Evolutionary conservation across 2,797 vertebrate species (phyloP).

Genomic region (Myotis findleyi): DNA sequence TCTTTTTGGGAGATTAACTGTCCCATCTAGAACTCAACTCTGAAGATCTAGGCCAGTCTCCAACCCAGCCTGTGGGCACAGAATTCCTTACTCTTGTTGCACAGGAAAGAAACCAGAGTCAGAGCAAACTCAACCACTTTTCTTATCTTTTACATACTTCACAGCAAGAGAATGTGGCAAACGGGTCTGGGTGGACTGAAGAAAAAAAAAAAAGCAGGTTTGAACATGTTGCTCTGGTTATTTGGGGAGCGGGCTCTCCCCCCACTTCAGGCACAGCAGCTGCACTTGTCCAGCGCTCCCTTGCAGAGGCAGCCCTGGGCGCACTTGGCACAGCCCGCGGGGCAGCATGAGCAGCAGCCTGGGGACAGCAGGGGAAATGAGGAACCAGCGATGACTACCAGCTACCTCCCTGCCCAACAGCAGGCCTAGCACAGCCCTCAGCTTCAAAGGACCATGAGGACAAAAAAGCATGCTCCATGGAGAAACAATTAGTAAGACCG

Average conservation of each 20-base stretch:
- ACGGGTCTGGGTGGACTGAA: background rate
- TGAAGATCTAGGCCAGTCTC: background rate
- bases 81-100: background rate
- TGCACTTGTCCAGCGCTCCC: background rate
- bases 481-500: background rate
- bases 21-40: background rate
- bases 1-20: background rate
- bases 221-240: background rate
- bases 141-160: background rate
- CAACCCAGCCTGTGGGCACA: no score
- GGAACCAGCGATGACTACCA: background rate
- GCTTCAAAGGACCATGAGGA: background rate
- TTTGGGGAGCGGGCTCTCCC: background rate
- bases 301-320: background rate
- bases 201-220: no score
- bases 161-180: conserved; percentile 68
- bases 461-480: background rate
- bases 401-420: no score
- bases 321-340: background rate
- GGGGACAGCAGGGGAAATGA: background rate
- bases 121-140: background rate
- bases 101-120: background rate
- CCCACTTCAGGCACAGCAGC: background rate
- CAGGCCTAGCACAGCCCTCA: background rate
- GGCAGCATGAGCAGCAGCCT: background rate